phyloP scores from a whole-genome alignment of 2,113 vertebrate genomes.

The Stomatorhinus ivindoensis region DNA sequence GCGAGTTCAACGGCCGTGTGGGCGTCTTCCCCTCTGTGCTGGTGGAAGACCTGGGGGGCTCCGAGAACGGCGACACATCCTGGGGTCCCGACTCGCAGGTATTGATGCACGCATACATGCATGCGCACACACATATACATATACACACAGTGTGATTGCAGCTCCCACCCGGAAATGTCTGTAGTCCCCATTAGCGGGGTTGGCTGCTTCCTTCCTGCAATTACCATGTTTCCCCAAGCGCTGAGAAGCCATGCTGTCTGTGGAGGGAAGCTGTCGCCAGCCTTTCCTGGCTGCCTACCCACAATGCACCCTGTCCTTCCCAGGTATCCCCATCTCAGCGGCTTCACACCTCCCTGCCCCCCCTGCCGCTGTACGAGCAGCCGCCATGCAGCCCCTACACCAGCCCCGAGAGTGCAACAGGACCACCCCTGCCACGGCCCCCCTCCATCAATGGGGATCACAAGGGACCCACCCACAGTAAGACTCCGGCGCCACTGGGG shows the following conservation, averaged over 20 bases:
- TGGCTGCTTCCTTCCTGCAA: slow-evolving; percentile 42
- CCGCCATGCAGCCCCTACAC: slow-evolving; percentile 79
- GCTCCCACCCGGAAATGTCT: slow-evolving; percentile 3
- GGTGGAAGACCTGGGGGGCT: slow-evolving; percentile 78
- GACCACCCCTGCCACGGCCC: slow-evolving; percentile 76
- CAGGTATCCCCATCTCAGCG: slow-evolving; percentile 68
- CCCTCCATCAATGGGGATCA: slow-evolving; percentile 80
- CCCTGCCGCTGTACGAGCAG: slow-evolving; percentile 85
- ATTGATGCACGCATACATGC: slow-evolving; percentile 22
- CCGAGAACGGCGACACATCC: slow-evolving; percentile 75
- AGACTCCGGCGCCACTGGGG: slow-evolving; percentile 22
- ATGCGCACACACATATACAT: slow-evolving; percentile 7
- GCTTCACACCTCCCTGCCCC: slow-evolving; percentile 70
- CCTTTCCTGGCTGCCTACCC: background rate
- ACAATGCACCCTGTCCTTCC: background rate
- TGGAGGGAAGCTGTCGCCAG: background rate
- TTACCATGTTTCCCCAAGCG: slow-evolving; percentile 21
- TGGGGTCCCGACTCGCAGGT: slow-evolving; percentile 68
- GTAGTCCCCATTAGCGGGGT: slow-evolving; percentile 24
- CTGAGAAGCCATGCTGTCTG: background rate
- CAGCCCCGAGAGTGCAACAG: slow-evolving; percentile 76
- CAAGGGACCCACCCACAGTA: slow-evolving; percentile 57
- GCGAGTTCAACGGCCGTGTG: slow-evolving; percentile 80
- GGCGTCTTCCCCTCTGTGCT: slow-evolving; percentile 93
- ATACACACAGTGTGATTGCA: slow-evolving; percentile 6